These are phyloP conservation scores for Euproctis similis DNA, from an alignment of 2,888 invertebrate genomes.

Conservation along the genomic window DNA sequence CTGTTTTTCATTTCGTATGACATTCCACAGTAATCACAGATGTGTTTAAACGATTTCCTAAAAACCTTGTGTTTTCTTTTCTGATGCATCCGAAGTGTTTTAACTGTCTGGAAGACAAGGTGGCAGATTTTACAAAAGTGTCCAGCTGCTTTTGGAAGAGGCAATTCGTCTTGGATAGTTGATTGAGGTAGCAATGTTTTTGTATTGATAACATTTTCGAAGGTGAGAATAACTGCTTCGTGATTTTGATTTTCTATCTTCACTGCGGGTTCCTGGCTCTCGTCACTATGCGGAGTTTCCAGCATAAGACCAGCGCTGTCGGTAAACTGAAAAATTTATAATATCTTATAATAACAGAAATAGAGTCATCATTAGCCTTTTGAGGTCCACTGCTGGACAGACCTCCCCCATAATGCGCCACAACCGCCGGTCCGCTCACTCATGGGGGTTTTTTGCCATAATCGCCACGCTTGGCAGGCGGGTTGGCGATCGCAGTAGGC, in stretches of 20 bases:
- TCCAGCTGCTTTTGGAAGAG: not conserved
- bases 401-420: too few relatives aligned
- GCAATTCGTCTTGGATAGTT: not conserved
- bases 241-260: constrained; percentile 47
- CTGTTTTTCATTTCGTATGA: constrained; percentile 60
- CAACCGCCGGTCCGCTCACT: too few relatives aligned
- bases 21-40: constrained; percentile 61
- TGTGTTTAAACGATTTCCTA: constrained; percentile 45
- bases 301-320: constrained; percentile 39
- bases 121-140: constrained; percentile 60
- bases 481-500: too few relatives aligned
- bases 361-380: too few relatives aligned
- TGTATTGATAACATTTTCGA: constrained; percentile 46
- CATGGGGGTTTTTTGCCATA: too few relatives aligned
- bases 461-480: too few relatives aligned
- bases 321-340: constrained; percentile 54
- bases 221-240: constrained; percentile 52
- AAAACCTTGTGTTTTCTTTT: constrained; percentile 54
- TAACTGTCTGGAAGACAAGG: constrained; percentile 52
- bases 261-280: constrained; percentile 44
- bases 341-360: too few relatives aligned
- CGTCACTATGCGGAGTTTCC: constrained; percentile 38
- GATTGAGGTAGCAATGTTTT: not conserved
- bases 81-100: constrained; percentile 55
- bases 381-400: too few relatives aligned